These are phyloP conservation scores for Oconnorella tubifera DNA, from an alignment of 2,888 invertebrate genomes.

Conservation along the genomic window DNA sequence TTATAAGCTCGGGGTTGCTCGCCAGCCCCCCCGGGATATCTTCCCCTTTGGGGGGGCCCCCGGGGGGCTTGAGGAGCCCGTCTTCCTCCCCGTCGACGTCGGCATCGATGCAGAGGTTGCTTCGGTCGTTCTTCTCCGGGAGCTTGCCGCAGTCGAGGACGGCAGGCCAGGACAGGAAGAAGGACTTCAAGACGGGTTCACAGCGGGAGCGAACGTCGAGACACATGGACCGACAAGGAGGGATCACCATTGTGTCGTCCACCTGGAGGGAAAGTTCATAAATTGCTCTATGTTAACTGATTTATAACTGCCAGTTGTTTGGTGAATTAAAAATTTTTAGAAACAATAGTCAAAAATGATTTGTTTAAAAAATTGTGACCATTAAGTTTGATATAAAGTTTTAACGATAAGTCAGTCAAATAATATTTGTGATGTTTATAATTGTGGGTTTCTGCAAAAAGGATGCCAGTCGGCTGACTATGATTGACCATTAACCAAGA, in stretches of 20 bases:
- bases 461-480: no score
- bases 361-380: no score
- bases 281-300: no score
- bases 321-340: no score
- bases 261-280: slow-evolving; percentile 81
- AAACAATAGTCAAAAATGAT: no score
- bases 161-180: slow-evolving; percentile 68
- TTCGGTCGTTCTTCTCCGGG: slow-evolving; percentile 62
- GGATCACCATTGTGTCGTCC: slow-evolving; percentile 69
- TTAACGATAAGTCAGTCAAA: no score
- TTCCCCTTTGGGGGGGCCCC: background rate
- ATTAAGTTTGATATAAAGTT: no score
- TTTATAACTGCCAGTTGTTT: no score
- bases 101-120: slow-evolving; percentile 69
- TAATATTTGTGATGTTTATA: no score
- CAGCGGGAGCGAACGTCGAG: slow-evolving; percentile 61
- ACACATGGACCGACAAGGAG: slow-evolving; percentile 81
- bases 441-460: no score
- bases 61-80: background rate
- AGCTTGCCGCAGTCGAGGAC: slow-evolving; percentile 76
- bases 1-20: slow-evolving; percentile 35
- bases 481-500: no score
- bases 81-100: slow-evolving; percentile 11
- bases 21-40: slow-evolving; percentile 7
- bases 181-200: slow-evolving; percentile 64